A percentile compares a stretch with the other conserved stretches of the same genome.
These are phyloP conservation scores for Acanthornis magna DNA, from an alignment of 2,797 vertebrate genomes.

Conservation along the genomic window DNA sequence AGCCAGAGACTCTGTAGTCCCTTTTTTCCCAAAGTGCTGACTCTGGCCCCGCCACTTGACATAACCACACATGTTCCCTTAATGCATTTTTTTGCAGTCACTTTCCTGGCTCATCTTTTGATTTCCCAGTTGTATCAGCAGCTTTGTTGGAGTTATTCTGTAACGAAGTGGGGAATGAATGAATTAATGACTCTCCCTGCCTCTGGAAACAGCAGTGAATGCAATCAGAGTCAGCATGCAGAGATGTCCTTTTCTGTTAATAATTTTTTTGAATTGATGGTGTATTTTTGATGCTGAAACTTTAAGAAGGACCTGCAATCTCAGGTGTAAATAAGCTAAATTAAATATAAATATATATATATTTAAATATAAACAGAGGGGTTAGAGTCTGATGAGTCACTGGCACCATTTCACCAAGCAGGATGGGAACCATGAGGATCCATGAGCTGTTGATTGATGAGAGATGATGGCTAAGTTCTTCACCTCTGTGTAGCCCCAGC, in stretches of 20 bases:
- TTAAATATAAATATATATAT: neutral
- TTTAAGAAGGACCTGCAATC: neutral
- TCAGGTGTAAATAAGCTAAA: neutral
- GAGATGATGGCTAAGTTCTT: neutral
- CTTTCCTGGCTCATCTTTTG: slow-evolving; percentile 7
- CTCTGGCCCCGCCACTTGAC: neutral
- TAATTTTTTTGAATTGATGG: neutral
- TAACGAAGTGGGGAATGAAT: neutral
- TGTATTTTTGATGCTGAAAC: neutral
- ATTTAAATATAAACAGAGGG: neutral
- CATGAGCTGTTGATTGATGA: fast-evolving
- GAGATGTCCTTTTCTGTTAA: neutral
- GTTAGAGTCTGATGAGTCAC: neutral
- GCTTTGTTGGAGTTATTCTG: neutral
- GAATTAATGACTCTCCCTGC: neutral
- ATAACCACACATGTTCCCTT: neutral
- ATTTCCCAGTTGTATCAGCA: slow-evolving; percentile 37
- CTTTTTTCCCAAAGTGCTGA: neutral
- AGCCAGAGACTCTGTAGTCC: neutral
- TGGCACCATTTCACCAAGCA: neutral
- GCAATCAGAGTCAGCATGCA: neutral
- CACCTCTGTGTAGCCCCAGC: neutral
- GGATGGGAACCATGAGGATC: neutral
- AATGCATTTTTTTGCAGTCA: neutral
- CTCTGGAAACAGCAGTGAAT: neutral